phyloP scores from a whole-genome alignment of 2,113 vertebrate genomes.

The Nettapus auritus region DNA sequence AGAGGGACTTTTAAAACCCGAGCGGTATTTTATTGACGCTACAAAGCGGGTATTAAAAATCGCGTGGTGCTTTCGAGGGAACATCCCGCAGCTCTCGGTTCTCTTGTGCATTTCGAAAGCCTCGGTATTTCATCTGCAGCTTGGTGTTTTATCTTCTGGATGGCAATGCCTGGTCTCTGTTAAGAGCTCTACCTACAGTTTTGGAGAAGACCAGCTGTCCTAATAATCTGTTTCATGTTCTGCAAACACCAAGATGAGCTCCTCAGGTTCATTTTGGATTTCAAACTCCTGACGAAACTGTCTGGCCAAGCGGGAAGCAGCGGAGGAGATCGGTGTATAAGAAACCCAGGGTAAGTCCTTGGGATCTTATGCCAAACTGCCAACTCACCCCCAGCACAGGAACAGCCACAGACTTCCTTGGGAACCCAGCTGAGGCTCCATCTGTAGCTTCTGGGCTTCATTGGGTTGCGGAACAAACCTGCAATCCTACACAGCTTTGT shows the following conservation, averaged over 20 bases:
- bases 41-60: neutral
- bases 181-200: neutral
- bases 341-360: neutral
- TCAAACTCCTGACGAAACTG: neutral
- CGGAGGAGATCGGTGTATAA: neutral
- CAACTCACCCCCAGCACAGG: neutral
- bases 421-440: constrained; percentile 46
- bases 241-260: neutral
- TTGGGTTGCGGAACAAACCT: constrained; percentile 24
- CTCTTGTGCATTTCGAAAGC: neutral
- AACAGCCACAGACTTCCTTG: neutral
- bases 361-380: neutral
- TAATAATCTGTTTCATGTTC: neutral
- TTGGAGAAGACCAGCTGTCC: neutral
- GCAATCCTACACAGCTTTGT: neutral
- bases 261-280: neutral
- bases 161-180: neutral
- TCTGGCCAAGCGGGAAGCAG: neutral
- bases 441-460: constrained; percentile 31
- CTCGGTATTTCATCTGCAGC: neutral
- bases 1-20: constrained; percentile 37
- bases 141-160: neutral
- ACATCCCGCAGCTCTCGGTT: neutral
- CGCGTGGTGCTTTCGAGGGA: neutral
- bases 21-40: neutral